phyloP scores from a whole-genome alignment of 2,113 vertebrate species.

The Zingel zingel region DNA sequence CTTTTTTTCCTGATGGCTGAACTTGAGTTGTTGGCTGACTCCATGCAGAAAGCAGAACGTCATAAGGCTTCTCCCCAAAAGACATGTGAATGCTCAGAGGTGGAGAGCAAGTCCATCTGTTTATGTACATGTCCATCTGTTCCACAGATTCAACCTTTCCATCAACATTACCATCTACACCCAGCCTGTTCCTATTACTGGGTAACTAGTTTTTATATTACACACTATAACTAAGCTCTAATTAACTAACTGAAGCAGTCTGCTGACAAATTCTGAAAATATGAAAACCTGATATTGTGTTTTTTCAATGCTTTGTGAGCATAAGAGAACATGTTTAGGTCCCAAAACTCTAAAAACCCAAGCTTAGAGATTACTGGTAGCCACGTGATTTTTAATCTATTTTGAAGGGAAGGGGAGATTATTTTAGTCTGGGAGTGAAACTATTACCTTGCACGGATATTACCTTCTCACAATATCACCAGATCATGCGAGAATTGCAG shows the following conservation, averaged over 20 bases:
- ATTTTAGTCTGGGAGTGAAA: background rate
- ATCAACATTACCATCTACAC: constrained; percentile 48
- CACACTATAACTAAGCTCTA: background rate
- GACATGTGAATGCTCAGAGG: constrained; percentile 56
- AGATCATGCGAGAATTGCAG: too few relatives aligned
- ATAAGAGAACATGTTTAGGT: background rate
- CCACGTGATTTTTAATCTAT: background rate
- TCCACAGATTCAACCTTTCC: constrained; percentile 55
- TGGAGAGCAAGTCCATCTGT: constrained; percentile 70
- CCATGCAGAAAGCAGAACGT: constrained; percentile 25
- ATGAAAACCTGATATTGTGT: background rate
- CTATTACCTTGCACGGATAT: too few relatives aligned
- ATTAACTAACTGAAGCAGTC: constrained; percentile 1
- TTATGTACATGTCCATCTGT: constrained; percentile 64
- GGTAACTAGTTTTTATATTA: constrained; percentile 18
- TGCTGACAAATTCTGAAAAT: background rate
- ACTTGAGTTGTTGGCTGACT: constrained; percentile 39
- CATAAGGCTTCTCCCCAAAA: constrained; percentile 46
- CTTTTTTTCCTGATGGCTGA: constrained; percentile 23
- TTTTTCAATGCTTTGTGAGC: background rate
- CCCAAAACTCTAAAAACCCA: background rate
- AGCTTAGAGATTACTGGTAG: background rate
- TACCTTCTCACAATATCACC: too few relatives aligned
- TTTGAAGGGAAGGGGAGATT: background rate
- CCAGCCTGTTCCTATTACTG: constrained; percentile 6